Percentiles rank a stretch among this genome's conserved stretches.
phyloP scores from a whole-genome alignment of 2,797 vertebrate genomes.

The Manis javanica region DNA sequence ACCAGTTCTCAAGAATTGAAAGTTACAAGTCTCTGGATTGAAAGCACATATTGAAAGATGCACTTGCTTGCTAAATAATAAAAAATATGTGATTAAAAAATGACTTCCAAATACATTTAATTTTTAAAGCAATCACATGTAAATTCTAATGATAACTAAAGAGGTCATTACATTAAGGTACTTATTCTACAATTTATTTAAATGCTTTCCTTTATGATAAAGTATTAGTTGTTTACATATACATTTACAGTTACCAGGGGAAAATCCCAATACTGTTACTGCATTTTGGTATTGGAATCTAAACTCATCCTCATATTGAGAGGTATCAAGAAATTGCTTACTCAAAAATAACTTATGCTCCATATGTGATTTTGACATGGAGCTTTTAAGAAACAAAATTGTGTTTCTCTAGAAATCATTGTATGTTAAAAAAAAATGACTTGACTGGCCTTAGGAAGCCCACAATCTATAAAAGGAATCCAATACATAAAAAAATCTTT shows the following conservation, averaged over 20 bases:
- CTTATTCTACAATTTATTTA: constrained; percentile 3
- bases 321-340: background rate
- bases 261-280: background rate
- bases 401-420: background rate
- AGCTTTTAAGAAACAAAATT: background rate
- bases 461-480: background rate
- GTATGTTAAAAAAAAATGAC: background rate
- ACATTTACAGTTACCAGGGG: background rate
- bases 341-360: background rate
- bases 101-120: background rate
- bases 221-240: background rate
- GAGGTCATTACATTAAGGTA: background rate
- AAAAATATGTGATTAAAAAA: background rate
- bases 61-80: background rate
- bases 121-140: background rate
- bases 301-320: background rate
- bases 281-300: background rate
- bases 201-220: background rate
- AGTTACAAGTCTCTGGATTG: background rate
- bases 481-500: background rate
- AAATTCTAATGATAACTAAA: background rate
- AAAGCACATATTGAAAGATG: background rate
- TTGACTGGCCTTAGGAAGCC: background rate
- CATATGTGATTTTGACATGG: background rate
- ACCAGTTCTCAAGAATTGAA: background rate